Evolutionary conservation across 2,797 vertebrate genomes (phyloP).

Genomic region (Ctenopoma multispine): DNA sequence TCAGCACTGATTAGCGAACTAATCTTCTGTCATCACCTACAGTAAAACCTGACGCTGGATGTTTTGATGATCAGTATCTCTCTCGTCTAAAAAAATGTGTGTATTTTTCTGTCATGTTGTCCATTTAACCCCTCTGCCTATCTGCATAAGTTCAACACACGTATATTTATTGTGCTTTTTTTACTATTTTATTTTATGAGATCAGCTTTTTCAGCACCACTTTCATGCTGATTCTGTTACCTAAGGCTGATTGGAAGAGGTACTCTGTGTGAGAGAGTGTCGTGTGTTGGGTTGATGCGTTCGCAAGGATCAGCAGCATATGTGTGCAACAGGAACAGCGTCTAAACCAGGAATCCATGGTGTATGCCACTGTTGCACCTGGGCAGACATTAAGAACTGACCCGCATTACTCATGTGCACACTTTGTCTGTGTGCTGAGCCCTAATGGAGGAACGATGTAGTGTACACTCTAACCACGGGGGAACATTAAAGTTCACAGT

Average conservation of each 20-base stretch:
- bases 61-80: constrained; percentile 54
- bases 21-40: constrained; percentile 65
- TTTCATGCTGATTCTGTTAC: constrained; percentile 55
- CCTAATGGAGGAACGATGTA: constrained; percentile 73
- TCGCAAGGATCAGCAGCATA: constrained; percentile 12
- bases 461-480: constrained; percentile 49
- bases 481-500: constrained; percentile 61
- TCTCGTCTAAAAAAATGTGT: constrained; percentile 22
- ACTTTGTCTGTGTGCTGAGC: constrained; percentile 47
- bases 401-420: constrained; percentile 70
- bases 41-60: constrained; percentile 32
- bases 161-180: constrained; percentile 52
- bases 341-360: background rate
- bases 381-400: constrained; percentile 35
- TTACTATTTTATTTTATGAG: constrained; percentile 47
- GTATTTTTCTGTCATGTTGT: constrained; percentile 16
- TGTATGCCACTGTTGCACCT: constrained; percentile 42
- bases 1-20: constrained; percentile 66
- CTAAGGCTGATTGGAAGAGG: constrained; percentile 59
- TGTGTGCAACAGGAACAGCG: background rate
- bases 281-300: background rate
- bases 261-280: constrained; percentile 20
- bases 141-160: constrained; percentile 55
- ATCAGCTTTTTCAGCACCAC: constrained; percentile 53
- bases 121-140: constrained; percentile 8